Percentiles rank a stretch among this genome's conserved stretches.
phyloP scores from a whole-genome alignment of 2,888 invertebrate genomes.

The Andrena bicolor region DNA sequence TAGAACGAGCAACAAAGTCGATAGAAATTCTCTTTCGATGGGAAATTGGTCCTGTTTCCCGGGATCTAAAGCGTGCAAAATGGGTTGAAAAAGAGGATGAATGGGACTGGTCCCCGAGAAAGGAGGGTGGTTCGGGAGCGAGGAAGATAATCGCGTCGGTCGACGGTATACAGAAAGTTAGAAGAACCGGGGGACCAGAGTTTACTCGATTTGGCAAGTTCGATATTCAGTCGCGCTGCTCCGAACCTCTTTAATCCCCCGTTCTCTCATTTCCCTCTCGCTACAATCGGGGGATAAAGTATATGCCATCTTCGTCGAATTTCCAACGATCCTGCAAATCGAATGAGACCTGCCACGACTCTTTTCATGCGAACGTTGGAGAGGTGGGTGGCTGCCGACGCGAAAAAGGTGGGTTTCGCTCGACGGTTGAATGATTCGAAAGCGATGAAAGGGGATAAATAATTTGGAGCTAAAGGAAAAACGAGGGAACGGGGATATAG shows the following conservation, averaged over 20 bases:
- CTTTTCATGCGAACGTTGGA: conserved; percentile 55
- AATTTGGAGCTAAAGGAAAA: not conserved
- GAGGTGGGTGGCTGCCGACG: conserved; percentile 18
- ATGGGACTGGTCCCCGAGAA: not conserved
- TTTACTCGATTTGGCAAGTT: conserved; percentile 71
- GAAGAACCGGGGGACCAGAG: conserved; percentile 60
- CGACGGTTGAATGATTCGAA: conserved; percentile 28
- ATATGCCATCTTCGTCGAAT: conserved; percentile 68
- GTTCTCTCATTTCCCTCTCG: conserved; percentile 14
- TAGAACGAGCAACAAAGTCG: conserved; percentile 7
- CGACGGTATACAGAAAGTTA: conserved; percentile 56
- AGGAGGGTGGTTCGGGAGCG: conserved; percentile 15
- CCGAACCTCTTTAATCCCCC: conserved; percentile 19
- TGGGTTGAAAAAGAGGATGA: conserved; percentile 30
- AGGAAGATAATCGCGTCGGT: conserved; percentile 45
- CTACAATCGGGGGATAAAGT: conserved; percentile 12
- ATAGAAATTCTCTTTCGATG: conserved; percentile 20
- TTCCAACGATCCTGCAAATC: conserved; percentile 74
- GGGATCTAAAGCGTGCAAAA: conserved; percentile 21
- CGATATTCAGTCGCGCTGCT: conserved; percentile 56
- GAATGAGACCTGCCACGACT: conserved; percentile 76
- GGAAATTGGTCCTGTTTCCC: conserved; percentile 26
- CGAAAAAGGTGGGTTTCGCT: conserved; percentile 30
- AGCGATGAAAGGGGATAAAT: conserved; percentile 9
- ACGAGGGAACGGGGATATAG: not conserved